Conservation (phyloP, 2,797 vertebrate genomes). For the Chloroceryle inda region DNA sequence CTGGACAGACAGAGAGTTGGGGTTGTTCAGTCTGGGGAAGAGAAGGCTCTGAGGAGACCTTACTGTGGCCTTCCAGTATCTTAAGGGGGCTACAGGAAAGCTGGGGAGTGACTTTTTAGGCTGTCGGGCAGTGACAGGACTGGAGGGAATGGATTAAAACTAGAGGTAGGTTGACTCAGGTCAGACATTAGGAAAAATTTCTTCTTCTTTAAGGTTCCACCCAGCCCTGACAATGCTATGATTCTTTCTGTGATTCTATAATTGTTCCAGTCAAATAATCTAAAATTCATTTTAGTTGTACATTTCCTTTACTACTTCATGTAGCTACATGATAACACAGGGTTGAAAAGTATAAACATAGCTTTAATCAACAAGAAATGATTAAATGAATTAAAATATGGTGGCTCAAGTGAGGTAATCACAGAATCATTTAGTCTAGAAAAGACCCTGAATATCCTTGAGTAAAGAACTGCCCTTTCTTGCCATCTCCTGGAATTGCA, state of each 20-base stretch:
- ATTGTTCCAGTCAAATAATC: neutral
- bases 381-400: neutral
- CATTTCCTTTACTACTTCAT: constrained; percentile 7
- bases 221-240: too few species aligned
- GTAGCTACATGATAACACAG: neutral
- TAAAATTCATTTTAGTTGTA: neutral
- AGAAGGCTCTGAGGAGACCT: too few species aligned
- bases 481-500: neutral
- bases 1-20: too few species aligned
- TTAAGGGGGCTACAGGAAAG: too few species aligned
- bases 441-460: neutral
- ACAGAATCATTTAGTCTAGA: neutral
- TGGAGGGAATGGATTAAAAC: too few species aligned
- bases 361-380: constrained; percentile 3
- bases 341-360: neutral
- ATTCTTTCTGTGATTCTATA: neutral
- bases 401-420: neutral
- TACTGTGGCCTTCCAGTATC: too few species aligned
- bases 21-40: too few species aligned
- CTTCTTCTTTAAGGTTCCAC: too few species aligned
- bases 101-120: too few species aligned
- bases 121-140: too few species aligned
- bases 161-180: too few species aligned
- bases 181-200: too few species aligned
- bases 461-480: neutral